Percentiles rank a stretch among this genome's conserved stretches.
phyloP scores from a whole-genome alignment of 2,888 invertebrate species.

The Morpho helenor region DNA sequence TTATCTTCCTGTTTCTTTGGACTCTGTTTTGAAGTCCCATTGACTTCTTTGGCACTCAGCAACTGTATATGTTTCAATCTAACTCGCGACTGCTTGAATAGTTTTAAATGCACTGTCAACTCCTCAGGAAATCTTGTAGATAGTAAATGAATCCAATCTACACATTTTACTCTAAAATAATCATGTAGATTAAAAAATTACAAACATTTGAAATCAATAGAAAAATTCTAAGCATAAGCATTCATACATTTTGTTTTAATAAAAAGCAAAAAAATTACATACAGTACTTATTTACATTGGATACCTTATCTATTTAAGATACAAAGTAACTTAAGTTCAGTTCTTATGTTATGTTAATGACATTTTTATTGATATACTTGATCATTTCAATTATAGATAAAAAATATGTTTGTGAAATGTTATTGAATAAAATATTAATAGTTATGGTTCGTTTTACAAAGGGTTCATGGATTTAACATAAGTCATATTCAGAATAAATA shows the following conservation, averaged over 20 bases:
- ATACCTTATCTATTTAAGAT: neutral
- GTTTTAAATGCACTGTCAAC: conserved; percentile 91
- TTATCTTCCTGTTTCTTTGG: conserved; percentile 69
- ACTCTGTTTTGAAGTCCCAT: conserved; percentile 56
- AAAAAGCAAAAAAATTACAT: no score
- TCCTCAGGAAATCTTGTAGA: conserved; percentile 94
- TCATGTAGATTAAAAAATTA: conserved; percentile 1
- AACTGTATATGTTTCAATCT: conserved; percentile 65
- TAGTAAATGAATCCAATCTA: conserved; percentile 94
- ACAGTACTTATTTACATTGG: no score
- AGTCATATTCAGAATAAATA: no score
- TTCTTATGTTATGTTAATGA: conserved; percentile 7
- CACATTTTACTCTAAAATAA: conserved; percentile 82
- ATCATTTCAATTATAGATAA: neutral
- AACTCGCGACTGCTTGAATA: conserved; percentile 89
- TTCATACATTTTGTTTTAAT: no score
- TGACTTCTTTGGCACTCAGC: conserved; percentile 65
- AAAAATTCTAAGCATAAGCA: neutral
- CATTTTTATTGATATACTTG: conserved; percentile 1
- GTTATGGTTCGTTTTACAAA: no score
- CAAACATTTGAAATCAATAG: neutral
- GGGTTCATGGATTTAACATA: no score
- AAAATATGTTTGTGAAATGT: no score
- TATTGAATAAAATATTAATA: no score
- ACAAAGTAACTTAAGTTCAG: conserved; percentile 8